These are phyloP conservation scores for Bucco capensis DNA, from an alignment of 2,113 vertebrate species.

Conservation along the genomic window DNA sequence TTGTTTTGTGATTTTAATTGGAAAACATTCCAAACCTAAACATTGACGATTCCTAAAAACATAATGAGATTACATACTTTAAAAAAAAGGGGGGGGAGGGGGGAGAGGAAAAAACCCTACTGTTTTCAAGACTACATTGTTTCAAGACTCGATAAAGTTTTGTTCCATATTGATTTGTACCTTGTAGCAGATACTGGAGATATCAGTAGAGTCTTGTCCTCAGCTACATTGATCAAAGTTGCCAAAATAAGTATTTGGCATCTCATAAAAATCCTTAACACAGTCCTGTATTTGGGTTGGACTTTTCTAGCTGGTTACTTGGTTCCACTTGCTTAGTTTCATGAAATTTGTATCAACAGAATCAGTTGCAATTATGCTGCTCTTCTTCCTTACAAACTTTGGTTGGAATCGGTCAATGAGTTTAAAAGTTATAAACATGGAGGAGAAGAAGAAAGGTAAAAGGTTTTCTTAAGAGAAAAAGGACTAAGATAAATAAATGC, in stretches of 20 bases:
- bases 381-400: background rate
- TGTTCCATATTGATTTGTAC: background rate
- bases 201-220: background rate
- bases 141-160: background rate
- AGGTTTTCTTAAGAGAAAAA: background rate
- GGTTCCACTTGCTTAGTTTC: background rate
- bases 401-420: background rate
- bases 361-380: background rate
- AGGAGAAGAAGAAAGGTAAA: background rate
- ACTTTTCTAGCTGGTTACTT: background rate
- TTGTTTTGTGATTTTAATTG: background rate
- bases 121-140: background rate
- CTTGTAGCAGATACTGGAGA: background rate
- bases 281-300: background rate
- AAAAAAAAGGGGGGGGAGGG: background rate
- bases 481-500: background rate
- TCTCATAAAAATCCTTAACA: background rate
- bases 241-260: background rate
- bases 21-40: background rate
- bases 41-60: background rate
- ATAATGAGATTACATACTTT: background rate
- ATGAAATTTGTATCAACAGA: background rate
- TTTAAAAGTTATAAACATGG: background rate
- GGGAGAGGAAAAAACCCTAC: rapidly evolving
- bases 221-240: background rate